phyloP scores from a whole-genome alignment of 1,140 invertebrate species.

The Uloborus diversus region DNA sequence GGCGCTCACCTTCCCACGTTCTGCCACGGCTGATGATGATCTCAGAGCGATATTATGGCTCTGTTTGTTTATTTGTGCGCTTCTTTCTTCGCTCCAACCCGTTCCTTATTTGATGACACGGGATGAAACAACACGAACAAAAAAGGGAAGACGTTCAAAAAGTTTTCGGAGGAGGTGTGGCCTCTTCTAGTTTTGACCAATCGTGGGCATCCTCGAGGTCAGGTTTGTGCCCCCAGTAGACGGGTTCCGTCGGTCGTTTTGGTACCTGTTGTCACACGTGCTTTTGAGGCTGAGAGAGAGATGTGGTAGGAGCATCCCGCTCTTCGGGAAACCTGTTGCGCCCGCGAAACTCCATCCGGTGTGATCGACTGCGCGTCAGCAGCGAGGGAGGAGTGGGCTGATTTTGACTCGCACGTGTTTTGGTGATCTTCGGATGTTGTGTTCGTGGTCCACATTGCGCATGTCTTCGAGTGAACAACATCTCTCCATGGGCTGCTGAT shows the following conservation, averaged over 20 bases:
- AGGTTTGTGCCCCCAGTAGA: constrained; percentile 36
- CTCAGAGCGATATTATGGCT: background rate
- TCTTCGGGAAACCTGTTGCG: constrained; percentile 33
- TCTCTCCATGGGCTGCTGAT: no score
- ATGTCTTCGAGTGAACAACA: no score
- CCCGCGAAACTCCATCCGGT: background rate
- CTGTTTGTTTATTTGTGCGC: constrained; percentile 23
- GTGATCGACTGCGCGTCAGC: background rate
- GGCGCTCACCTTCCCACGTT: background rate
- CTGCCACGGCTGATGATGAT: background rate
- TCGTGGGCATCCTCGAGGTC: constrained; percentile 25
- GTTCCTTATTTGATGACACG: constrained; percentile 43
- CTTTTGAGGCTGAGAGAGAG: constrained; percentile 2
- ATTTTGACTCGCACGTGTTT: background rate
- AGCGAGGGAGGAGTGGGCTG: background rate
- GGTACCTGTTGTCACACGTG: constrained; percentile 47
- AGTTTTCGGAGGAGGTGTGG: constrained; percentile 40
- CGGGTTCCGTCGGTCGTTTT: background rate
- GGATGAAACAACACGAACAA: constrained; percentile 35
- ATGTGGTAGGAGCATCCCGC: constrained; percentile 8
- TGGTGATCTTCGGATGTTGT: no score
- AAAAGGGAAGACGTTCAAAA: constrained; percentile 48
- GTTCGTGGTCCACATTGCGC: no score
- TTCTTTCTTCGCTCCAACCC: background rate
- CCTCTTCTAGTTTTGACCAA: constrained; percentile 40